Percentiles rank a stretch among this genome's conserved stretches.
Evolutionary conservation across 2,113 vertebrate genomes (phyloP).

Genomic region (Hymenochirus boettgeri): DNA sequence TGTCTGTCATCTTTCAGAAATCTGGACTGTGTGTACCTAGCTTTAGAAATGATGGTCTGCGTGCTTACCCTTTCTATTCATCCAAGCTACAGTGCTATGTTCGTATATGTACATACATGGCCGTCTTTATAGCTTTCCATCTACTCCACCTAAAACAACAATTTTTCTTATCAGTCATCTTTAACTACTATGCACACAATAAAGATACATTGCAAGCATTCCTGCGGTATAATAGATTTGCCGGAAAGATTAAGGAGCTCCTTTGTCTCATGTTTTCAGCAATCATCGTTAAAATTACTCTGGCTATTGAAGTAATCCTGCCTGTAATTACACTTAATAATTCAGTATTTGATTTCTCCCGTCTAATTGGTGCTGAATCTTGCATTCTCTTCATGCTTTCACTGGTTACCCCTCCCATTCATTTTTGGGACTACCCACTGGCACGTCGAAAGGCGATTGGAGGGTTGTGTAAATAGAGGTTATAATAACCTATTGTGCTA

Average conservation of each 20-base stretch:
- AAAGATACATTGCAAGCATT: conserved; percentile 56
- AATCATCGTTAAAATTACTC: conserved; percentile 61
- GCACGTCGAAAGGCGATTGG: conserved; percentile 8
- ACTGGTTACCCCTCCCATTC: conserved; percentile 6
- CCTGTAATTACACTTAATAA: conserved; percentile 65
- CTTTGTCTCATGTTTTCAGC: conserved; percentile 60
- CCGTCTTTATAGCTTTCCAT: too few species aligned
- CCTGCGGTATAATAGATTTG: conserved; percentile 60
- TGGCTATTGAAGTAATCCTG: conserved; percentile 66
- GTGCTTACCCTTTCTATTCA: too few species aligned
- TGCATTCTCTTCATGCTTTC: conserved; percentile 32
- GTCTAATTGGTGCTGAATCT: conserved; percentile 58
- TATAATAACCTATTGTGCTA: not conserved
- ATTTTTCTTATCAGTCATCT: conserved; percentile 28
- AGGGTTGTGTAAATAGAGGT: conserved; percentile 9
- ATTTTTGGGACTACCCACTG: conserved; percentile 1
- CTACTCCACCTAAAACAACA: not conserved
- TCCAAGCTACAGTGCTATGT: too few species aligned
- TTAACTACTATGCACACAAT: conserved; percentile 27
- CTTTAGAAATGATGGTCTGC: too few species aligned
- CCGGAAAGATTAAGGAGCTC: conserved; percentile 48
- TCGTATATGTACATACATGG: too few species aligned
- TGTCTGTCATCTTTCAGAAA: too few species aligned
- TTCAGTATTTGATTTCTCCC: conserved; percentile 64
- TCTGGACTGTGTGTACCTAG: too few species aligned